Evolutionary conservation across 2,113 vertebrate genomes (phyloP).

Genomic region (Anhinga rufa): DNA sequence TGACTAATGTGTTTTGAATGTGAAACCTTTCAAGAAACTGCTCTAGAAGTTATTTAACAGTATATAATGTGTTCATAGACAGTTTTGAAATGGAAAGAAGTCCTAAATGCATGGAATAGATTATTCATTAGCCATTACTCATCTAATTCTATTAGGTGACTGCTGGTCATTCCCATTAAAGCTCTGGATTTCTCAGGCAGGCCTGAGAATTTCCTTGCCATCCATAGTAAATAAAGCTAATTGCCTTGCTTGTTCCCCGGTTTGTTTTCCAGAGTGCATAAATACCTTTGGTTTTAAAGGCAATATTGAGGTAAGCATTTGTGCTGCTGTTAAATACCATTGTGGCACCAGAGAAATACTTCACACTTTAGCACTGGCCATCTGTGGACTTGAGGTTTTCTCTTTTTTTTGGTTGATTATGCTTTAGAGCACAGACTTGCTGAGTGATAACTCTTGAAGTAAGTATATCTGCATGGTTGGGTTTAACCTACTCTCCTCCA

Average conservation of each 20-base stretch:
- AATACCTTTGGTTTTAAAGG: slow-evolving; percentile 18
- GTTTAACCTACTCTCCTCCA: background rate
- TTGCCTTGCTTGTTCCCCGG: background rate
- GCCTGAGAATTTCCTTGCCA: background rate
- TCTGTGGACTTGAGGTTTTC: background rate
- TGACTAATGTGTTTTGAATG: background rate
- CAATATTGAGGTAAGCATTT: background rate
- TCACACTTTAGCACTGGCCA: background rate
- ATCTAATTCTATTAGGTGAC: background rate
- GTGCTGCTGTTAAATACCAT: background rate
- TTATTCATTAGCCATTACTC: slow-evolving; percentile 17
- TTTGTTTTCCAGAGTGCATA: background rate
- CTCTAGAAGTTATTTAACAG: background rate
- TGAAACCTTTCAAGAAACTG: background rate
- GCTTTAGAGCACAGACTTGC: background rate
- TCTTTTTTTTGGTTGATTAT: background rate
- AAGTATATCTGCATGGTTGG: background rate
- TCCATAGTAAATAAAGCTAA: background rate
- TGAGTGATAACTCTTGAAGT: background rate
- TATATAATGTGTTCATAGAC: background rate
- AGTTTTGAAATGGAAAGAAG: background rate
- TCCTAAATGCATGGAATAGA: background rate
- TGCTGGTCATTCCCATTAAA: background rate
- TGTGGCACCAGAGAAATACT: background rate
- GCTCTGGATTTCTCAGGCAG: background rate